These are phyloP conservation scores for Pogona vitticeps DNA, from an alignment of 2,113 vertebrate genomes.

Conservation along the genomic window DNA sequence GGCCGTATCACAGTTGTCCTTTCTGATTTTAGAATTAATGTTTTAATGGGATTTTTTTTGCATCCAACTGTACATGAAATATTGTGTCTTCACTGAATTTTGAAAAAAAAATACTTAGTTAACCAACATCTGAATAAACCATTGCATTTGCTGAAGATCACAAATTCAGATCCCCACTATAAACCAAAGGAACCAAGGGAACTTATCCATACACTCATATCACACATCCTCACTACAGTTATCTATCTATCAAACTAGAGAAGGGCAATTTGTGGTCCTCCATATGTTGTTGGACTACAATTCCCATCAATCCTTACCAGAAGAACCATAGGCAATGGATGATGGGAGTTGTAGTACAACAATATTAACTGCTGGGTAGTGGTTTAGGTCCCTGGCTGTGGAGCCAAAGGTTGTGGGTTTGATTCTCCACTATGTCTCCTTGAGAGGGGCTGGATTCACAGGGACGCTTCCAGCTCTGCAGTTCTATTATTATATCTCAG, in stretches of 20 bases:
- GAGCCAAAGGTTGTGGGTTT: too few relatives aligned
- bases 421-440: too few relatives aligned
- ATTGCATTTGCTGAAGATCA: not conserved
- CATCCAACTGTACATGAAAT: not conserved
- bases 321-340: too few relatives aligned
- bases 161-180: not conserved
- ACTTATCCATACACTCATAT: not conserved
- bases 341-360: too few relatives aligned
- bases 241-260: not conserved
- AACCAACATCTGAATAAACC: not conserved
- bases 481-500: too few relatives aligned
- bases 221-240: not conserved
- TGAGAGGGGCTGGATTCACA: too few relatives aligned
- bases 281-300: too few relatives aligned
- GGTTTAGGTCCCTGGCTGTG: too few relatives aligned
- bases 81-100: not conserved
- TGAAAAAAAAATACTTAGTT: not conserved
- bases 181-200: not conserved
- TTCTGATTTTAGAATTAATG: not conserved
- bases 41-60: not conserved
- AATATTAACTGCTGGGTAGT: too few relatives aligned
- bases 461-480: too few relatives aligned
- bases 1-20: not conserved
- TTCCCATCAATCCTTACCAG: too few relatives aligned
- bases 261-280: too few relatives aligned